These are phyloP conservation scores for Aleiodes sp. DNA, from an alignment of 1,140 invertebrate species.

Conservation along the genomic window DNA sequence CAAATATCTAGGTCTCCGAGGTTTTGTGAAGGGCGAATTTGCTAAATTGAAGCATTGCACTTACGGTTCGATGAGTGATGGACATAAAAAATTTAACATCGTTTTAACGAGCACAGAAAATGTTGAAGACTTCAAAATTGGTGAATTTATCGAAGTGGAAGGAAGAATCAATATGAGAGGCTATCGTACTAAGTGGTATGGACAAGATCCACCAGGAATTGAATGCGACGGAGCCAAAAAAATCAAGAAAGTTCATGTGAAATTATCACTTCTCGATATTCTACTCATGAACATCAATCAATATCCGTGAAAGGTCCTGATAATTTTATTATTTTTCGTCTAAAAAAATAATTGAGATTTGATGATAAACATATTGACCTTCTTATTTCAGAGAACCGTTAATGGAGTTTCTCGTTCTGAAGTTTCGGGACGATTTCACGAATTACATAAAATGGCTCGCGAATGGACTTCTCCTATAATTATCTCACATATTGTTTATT, in stretches of 20 bases:
- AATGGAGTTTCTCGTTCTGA: too few species aligned
- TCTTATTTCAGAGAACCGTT: too few species aligned
- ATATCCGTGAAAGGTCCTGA: neutral
- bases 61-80: neutral
- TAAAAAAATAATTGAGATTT: too few species aligned
- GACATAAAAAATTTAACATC: neutral
- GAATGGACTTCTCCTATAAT: too few species aligned
- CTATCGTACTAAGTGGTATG: neutral
- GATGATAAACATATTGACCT: too few species aligned
- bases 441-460: too few species aligned
- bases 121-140: neutral
- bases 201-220: neutral
- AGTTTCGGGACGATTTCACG: too few species aligned
- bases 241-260: neutral
- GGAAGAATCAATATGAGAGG: neutral
- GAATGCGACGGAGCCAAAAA: neutral
- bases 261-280: neutral
- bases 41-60: slow-evolving; percentile 2
- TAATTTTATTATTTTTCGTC: too few species aligned
- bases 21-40: neutral
- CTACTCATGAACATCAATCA: neutral
- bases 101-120: neutral
- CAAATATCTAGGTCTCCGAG: neutral
- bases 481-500: too few species aligned
- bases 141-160: neutral